A percentile compares a stretch with the other conserved stretches of the same genome.
phyloP scores from a whole-genome alignment of 37 sponge, comb jelly and placozoan genomes.

The Diacarnus erythraeanus region DNA sequence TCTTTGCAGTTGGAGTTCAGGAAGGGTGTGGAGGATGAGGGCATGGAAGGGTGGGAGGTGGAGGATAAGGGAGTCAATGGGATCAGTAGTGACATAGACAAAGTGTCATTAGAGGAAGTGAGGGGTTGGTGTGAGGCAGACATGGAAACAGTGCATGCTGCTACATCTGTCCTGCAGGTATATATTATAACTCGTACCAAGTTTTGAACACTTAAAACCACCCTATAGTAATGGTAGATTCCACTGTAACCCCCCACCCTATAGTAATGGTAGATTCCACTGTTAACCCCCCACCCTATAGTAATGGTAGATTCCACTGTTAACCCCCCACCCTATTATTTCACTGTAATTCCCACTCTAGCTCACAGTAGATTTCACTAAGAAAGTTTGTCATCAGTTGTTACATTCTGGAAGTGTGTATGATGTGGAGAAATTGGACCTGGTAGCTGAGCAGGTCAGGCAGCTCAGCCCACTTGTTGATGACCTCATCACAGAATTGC shows the following conservation, averaged over 20 bases:
- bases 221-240: too few relatives aligned
- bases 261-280: too few relatives aligned
- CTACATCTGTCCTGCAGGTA: not conserved
- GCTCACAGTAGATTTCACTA: slow-evolving; percentile 9
- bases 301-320: too few relatives aligned
- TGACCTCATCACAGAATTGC: slow-evolving; percentile 28
- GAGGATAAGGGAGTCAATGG: not conserved
- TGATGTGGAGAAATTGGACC: slow-evolving; percentile 30
- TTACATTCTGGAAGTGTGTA: slow-evolving; percentile 1
- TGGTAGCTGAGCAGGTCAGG: not conserved
- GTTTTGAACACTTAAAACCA: slow-evolving; percentile 5
- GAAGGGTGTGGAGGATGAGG: slow-evolving; percentile 4
- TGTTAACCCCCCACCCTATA: too few relatives aligned
- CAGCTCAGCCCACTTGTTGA: slow-evolving; percentile 46
- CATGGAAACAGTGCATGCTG: slow-evolving; percentile 6
- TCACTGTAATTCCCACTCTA: too few relatives aligned
- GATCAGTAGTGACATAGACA: not conserved
- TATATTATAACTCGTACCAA: not conserved
- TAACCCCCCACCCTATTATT: too few relatives aligned
- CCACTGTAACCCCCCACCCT: too few relatives aligned
- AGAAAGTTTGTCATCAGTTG: not conserved
- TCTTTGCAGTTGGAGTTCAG: slow-evolving; percentile 1
- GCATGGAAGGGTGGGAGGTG: not conserved
- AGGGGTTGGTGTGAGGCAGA: slow-evolving; percentile 32
- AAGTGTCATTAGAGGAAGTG: slow-evolving; percentile 7